Percentiles rank a stretch among this genome's conserved stretches.
phyloP scores from a whole-genome alignment of 2,113 vertebrate genomes.

The Trematomus loennbergii region DNA sequence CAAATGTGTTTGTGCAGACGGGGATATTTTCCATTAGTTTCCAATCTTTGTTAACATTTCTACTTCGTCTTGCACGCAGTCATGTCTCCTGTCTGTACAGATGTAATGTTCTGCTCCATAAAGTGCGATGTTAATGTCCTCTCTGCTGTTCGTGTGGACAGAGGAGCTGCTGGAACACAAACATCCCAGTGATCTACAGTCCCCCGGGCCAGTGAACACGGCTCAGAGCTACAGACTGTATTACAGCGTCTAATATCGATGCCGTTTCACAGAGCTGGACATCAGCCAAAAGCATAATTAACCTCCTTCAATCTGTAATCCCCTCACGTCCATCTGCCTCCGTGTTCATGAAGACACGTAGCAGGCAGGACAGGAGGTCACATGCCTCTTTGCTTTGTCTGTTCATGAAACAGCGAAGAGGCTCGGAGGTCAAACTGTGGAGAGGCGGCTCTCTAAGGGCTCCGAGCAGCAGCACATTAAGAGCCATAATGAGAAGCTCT shows the following conservation, averaged over 20 bases:
- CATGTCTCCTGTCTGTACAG: neutral
- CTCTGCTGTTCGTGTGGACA: neutral
- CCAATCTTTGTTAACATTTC: conserved; percentile 1
- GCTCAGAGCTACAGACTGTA: conserved; percentile 2
- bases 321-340: conserved; percentile 32
- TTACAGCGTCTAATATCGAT: conserved; percentile 11
- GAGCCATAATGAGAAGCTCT: conserved; percentile 16
- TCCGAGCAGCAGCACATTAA: conserved; percentile 2
- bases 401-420: neutral
- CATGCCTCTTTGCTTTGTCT: neutral
- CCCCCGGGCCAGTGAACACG: neutral
- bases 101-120: conserved; percentile 34
- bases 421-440: conserved; percentile 28
- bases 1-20: neutral
- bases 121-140: neutral
- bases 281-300: conserved; percentile 48
- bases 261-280: conserved; percentile 10
- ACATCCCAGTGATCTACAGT: neutral
- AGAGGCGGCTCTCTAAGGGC: conserved; percentile 8
- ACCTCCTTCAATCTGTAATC: conserved; percentile 27
- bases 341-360: conserved; percentile 15
- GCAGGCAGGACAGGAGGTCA: conserved; percentile 1
- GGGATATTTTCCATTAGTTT: neutral
- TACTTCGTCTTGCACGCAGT: neutral
- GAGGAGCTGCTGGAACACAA: neutral